These are phyloP conservation scores for Drosophila paulistorum DNA, from an alignment of 1,140 invertebrate species.

Conservation along the genomic window DNA sequence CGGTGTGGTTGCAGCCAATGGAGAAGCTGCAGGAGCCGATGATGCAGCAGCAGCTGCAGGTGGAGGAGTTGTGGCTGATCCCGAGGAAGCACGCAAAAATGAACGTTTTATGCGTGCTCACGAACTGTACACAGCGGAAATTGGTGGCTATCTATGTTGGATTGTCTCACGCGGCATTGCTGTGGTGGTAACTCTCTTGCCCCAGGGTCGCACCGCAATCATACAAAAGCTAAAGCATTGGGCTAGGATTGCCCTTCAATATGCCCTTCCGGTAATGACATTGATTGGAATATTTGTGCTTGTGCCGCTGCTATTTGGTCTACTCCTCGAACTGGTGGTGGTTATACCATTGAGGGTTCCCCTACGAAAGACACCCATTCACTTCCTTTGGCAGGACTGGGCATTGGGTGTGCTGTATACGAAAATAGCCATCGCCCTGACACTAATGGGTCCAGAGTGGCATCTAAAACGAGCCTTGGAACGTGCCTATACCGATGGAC, in stretches of 20 bases:
- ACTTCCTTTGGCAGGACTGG: conserved; percentile 99
- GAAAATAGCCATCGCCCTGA: conserved; percentile 98
- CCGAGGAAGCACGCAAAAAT: conserved; percentile 72
- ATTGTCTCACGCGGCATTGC: conserved; percentile 90
- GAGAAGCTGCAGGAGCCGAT: background rate
- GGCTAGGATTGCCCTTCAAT: conserved; percentile 87
- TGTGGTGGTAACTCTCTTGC: conserved; percentile 92
- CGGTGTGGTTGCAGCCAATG: conserved; percentile 85
- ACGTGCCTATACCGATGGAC: conserved; percentile 94
- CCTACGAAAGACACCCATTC: conserved; percentile 95
- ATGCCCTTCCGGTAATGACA: conserved; percentile 86
- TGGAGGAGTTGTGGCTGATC: conserved; percentile 28
- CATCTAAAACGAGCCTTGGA: conserved; percentile 95
- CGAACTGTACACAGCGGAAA: conserved; percentile 96
- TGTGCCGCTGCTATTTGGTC: conserved; percentile 95
- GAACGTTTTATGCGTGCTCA: conserved; percentile 90
- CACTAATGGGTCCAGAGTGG: conserved; percentile 99
- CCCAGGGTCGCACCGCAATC: conserved; percentile 92
- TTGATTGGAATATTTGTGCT: conserved; percentile 93
- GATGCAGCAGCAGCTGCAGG: background rate
- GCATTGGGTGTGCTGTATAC: conserved; percentile 98
- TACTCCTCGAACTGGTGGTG: conserved; percentile 95
- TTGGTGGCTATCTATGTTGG: conserved; percentile 96
- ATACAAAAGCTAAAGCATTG: conserved; percentile 90
- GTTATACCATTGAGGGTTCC: conserved; percentile 97